These are phyloP conservation scores for Chaetogeoica ovagalla DNA, from an alignment of 2,888 invertebrate species.

Conservation along the genomic window DNA sequence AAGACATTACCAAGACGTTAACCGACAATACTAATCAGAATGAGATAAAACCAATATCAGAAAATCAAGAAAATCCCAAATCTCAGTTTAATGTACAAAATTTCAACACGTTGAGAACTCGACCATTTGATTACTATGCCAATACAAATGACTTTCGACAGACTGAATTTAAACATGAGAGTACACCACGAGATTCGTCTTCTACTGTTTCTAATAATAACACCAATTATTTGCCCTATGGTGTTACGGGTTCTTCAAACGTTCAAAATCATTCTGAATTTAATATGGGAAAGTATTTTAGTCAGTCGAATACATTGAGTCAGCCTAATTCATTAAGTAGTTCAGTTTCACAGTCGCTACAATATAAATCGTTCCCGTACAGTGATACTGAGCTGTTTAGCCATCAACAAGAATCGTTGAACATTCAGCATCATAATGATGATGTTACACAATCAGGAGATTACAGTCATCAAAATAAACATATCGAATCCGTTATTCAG, in stretches of 20 bases:
- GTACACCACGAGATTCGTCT: constrained; percentile 7
- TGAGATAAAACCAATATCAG: constrained; percentile 5
- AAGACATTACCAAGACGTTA: constrained; percentile 30
- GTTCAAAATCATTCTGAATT: constrained; percentile 14
- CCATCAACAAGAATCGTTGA: background rate
- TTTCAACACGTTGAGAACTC: no score
- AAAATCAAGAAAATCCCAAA: constrained; percentile 36
- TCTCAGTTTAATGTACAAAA: background rate
- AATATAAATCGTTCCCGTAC: constrained; percentile 6
- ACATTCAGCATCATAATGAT: background rate
- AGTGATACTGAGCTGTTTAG: constrained; percentile 1
- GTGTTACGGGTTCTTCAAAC: constrained; percentile 1
- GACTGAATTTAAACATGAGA: constrained; percentile 18
- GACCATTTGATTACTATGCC: background rate
- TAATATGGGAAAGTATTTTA: background rate
- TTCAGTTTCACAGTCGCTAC: constrained; percentile 11
- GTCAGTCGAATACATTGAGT: constrained; percentile 10
- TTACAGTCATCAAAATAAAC: constrained; percentile 14
- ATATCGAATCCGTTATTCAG: background rate
- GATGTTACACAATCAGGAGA: background rate
- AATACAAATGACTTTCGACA: background rate
- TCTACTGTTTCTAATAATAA: background rate
- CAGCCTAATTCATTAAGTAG: constrained; percentile 14
- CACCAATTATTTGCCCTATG: background rate
- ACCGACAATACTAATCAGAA: constrained; percentile 3